Evolutionary conservation across 2,888 invertebrate species (phyloP).

Genomic region (Nomada fabriciana): DNA sequence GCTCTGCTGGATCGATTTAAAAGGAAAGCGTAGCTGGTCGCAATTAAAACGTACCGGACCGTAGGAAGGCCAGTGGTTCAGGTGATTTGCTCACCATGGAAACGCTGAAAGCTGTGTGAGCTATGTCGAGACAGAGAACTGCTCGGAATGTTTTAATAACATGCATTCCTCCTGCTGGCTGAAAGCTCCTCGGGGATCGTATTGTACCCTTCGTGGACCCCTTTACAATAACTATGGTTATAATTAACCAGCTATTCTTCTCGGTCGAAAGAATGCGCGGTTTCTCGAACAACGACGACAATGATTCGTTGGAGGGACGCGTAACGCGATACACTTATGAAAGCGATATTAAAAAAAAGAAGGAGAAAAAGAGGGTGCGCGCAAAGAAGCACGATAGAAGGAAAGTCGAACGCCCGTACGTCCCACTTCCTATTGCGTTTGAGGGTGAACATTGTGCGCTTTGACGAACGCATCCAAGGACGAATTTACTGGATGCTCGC

Average conservation of each 20-base stretch:
- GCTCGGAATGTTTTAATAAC: slow-evolving; percentile 79
- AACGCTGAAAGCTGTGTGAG: slow-evolving; percentile 67
- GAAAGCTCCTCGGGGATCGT: slow-evolving; percentile 47
- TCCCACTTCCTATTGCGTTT: slow-evolving; percentile 51
- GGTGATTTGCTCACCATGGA: slow-evolving; percentile 69
- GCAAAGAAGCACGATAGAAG: slow-evolving; percentile 7
- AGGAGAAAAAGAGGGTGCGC: neutral
- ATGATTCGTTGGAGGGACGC: slow-evolving; percentile 29
- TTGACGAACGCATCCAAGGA: slow-evolving; percentile 52
- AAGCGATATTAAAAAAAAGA: slow-evolving; percentile 26
- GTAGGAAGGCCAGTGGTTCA: slow-evolving; percentile 69
- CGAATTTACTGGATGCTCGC: slow-evolving; percentile 69
- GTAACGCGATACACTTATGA: slow-evolving; percentile 59
- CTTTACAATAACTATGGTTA: slow-evolving; percentile 54
- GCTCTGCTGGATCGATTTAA: neutral
- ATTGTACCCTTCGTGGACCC: slow-evolving; percentile 29
- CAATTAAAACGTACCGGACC: neutral
- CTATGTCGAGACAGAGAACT: slow-evolving; percentile 55
- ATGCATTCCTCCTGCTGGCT: slow-evolving; percentile 77
- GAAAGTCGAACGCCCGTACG: slow-evolving; percentile 42
- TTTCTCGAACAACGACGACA: slow-evolving; percentile 20
- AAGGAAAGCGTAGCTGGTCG: slow-evolving; percentile 16
- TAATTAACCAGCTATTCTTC: slow-evolving; percentile 54
- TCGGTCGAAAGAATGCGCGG: slow-evolving; percentile 37
- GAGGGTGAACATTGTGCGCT: slow-evolving; percentile 51